A percentile compares a stretch with the other conserved stretches of the same genome.
phyloP scores from a whole-genome alignment of 1,140 invertebrate genomes.

The Cephus cinctus region DNA sequence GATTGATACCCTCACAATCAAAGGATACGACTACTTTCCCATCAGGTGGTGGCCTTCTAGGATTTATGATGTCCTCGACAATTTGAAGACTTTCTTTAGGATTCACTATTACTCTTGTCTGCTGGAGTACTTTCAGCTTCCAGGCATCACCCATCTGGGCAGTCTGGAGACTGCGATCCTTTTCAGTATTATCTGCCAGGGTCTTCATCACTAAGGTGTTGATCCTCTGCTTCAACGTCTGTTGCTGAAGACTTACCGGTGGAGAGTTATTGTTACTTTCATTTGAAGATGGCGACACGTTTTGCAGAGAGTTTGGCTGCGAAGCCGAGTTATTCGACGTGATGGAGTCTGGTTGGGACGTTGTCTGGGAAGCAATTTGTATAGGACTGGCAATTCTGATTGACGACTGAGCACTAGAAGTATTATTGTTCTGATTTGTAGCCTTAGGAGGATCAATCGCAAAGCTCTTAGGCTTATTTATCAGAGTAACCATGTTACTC shows the following conservation, averaged over 20 bases:
- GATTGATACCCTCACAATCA: slow-evolving; percentile 90
- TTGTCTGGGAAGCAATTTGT: slow-evolving; percentile 41
- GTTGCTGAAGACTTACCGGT: slow-evolving; percentile 55
- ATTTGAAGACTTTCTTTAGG: slow-evolving; percentile 74
- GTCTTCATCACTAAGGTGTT: slow-evolving; percentile 86
- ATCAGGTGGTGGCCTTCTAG: slow-evolving; percentile 56
- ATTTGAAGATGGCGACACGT: slow-evolving; percentile 20
- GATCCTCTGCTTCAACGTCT: slow-evolving; percentile 82
- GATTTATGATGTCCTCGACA: slow-evolving; percentile 73
- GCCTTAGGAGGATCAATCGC: neutral
- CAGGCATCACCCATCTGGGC: slow-evolving; percentile 68
- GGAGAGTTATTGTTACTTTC: slow-evolving; percentile 41
- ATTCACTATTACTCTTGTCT: slow-evolving; percentile 75
- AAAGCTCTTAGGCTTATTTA: slow-evolving; percentile 38
- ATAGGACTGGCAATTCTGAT: slow-evolving; percentile 51
- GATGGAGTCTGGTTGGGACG: slow-evolving; percentile 27
- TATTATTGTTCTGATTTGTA: slow-evolving; percentile 2
- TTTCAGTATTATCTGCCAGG: slow-evolving; percentile 85
- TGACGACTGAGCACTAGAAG: slow-evolving; percentile 29
- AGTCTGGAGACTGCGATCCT: slow-evolving; percentile 66
- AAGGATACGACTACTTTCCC: slow-evolving; percentile 70
- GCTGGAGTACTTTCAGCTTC: slow-evolving; percentile 78
- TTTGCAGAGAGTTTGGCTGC: slow-evolving; percentile 28
- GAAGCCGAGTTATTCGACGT: slow-evolving; percentile 31
- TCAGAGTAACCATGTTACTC: slow-evolving; percentile 80